Evolutionary conservation across 2,888 invertebrate genomes (phyloP).

Genomic region (Phalera bucephala): DNA sequence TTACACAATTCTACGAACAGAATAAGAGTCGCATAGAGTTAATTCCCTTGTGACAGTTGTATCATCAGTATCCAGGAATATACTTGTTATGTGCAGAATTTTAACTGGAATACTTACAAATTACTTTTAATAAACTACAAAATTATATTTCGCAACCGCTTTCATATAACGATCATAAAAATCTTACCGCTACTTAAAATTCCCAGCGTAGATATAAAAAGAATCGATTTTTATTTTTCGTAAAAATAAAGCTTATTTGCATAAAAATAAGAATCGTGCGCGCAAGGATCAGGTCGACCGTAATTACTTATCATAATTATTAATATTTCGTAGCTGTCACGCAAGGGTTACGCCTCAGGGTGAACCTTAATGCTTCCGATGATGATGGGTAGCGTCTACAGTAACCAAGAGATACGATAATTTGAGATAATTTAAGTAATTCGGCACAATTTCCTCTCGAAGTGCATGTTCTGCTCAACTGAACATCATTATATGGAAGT

Average conservation of each 20-base stretch:
- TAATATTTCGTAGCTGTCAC: conserved; percentile 70
- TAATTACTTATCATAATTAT: conserved; percentile 65
- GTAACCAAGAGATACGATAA: conserved; percentile 68
- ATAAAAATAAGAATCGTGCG: conserved; percentile 44
- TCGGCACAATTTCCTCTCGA: conserved; percentile 67
- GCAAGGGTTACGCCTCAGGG: conserved; percentile 54
- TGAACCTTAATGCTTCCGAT: conserved; percentile 50
- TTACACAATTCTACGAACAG: no score
- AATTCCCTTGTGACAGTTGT: no score
- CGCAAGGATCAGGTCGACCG: conserved; percentile 43
- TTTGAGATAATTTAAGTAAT: conserved; percentile 78
- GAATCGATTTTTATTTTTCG: conserved; percentile 27
- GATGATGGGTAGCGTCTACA: conserved; percentile 59
- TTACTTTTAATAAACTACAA: no score
- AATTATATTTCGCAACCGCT: no score
- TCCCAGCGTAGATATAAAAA: conserved; percentile 15
- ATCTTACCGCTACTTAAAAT: conserved; percentile 7
- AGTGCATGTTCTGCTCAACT: conserved; percentile 69
- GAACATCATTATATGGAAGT: conserved; percentile 49
- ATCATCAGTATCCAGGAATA: no score
- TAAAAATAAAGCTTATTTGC: conserved; percentile 44
- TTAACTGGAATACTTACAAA: no score
- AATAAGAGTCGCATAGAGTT: no score
- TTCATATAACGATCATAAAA: no score
- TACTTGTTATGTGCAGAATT: no score